Evolutionary conservation across 1,140 invertebrate genomes (phyloP).

Genomic region (Lepidostoma basale): DNA sequence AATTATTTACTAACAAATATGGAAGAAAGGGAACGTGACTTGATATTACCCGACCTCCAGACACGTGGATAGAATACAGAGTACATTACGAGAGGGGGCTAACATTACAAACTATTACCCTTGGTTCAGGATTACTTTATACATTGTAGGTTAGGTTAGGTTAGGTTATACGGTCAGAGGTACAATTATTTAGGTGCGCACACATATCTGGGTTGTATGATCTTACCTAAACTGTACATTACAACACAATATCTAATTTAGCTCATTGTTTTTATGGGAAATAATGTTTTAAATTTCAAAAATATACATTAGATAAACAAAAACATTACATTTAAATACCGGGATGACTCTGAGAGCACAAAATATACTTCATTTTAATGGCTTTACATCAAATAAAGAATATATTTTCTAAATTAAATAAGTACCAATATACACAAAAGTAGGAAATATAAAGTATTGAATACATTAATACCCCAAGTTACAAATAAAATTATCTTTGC

Average conservation of each 20-base stretch:
- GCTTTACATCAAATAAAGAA: too few relatives aligned
- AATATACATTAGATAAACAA: too few relatives aligned
- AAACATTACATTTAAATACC: too few relatives aligned
- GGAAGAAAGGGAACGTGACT: conserved; percentile 18
- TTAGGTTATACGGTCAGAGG: background rate
- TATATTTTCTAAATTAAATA: too few relatives aligned
- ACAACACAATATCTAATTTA: background rate
- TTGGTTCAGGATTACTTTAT: conserved; percentile 23
- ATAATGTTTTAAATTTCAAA: too few relatives aligned
- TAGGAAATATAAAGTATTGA: too few relatives aligned
- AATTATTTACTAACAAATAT: background rate
- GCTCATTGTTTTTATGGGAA: too few relatives aligned
- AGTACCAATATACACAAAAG: too few relatives aligned
- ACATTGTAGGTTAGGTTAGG: conserved; percentile 14
- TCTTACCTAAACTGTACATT: background rate
- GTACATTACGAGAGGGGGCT: background rate
- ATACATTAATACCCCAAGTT: too few relatives aligned
- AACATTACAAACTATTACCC: conserved; percentile 26
- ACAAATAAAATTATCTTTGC: too few relatives aligned
- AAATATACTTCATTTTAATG: too few relatives aligned
- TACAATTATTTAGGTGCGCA: background rate
- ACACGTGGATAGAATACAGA: background rate
- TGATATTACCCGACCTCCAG: conserved; percentile 11
- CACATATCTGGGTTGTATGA: background rate
- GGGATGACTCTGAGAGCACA: too few relatives aligned